Evolutionary conservation across 1,140 invertebrate species (phyloP).

Genomic region (Pogonognathellus flavescens): DNA sequence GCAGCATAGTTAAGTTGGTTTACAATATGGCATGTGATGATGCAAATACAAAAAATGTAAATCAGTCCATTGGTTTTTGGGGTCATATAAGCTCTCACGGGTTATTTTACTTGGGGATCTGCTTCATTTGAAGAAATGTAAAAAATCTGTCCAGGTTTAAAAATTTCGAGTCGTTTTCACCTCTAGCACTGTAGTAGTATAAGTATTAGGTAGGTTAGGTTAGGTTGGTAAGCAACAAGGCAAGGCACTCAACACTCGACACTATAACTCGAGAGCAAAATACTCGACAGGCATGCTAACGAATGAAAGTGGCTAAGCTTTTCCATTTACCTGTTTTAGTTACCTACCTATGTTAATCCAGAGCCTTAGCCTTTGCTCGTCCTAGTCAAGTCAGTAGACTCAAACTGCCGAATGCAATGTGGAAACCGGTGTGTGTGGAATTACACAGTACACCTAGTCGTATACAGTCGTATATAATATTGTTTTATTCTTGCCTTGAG

Average conservation of each 20-base stretch:
- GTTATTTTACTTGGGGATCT: too few species aligned
- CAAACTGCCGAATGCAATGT: neutral
- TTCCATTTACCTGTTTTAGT: conserved; percentile 1
- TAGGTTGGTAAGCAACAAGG: neutral
- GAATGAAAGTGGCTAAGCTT: neutral
- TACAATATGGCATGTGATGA: too few species aligned
- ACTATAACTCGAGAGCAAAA: conserved; percentile 45
- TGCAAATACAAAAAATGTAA: too few species aligned
- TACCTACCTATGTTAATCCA: conserved; percentile 17
- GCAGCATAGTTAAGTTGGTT: too few species aligned
- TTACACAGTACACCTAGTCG: neutral
- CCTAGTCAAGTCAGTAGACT: too few species aligned
- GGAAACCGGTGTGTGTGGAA: conserved; percentile 8
- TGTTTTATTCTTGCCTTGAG: too few species aligned
- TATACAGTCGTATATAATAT: too few species aligned
- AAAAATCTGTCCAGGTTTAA: too few species aligned
- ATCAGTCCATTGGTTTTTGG: too few species aligned
- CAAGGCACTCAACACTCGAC: conserved; percentile 27
- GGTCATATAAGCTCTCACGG: too few species aligned
- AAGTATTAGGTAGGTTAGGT: neutral
- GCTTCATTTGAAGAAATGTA: too few species aligned
- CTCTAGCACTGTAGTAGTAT: neutral
- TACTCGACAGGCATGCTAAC: conserved; percentile 14
- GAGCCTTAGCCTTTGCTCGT: neutral
- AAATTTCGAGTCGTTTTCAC: too few species aligned